Base-by-base conservation (phyloP, 2,888 invertebrate species). In the Gortyna flavago region DNA sequence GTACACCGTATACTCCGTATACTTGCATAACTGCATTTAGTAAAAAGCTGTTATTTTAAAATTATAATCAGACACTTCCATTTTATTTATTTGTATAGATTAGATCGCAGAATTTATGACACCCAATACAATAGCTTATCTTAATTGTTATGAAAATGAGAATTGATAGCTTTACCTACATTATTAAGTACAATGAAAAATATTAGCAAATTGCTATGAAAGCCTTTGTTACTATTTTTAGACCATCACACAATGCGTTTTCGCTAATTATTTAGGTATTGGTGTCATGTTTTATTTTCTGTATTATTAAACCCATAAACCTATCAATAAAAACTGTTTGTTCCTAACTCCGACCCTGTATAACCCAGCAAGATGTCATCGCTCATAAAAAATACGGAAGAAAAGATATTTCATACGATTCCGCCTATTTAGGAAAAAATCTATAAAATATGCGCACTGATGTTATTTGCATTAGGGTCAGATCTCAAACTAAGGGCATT, bases 381-480 rank as follows among this genome's bases (percentile, higher is more conserved):
- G 73, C 72, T 80, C 75, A 84, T 80, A 80, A 85, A 84, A 82
- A 84, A 80, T 67, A 66, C 64, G 77, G 77, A 80, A 69, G 69
- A 75, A 84, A 83, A 59, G 64, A 83, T 85, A 85, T 83, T 86
- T 78, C 72, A 71, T 74, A 65, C 18, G 67, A 69, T 67, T 79
- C 70, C n/a, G 38, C 25, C 72, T 71, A 75, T 77, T 72, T 73
- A 65, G 61, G 35, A 61, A 70, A 62, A 76, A 71, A 38, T 35
- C 54, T 62, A 80, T 75, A 61, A 68, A 75, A 62, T 62, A 81
- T 69, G 59, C 32, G 71, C 18, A 7, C n/a, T 68, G n/a, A 54
- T 67, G 57, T 68, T 71, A 69, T 84, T 79, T 71, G 35, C 44
- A 68, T 71, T 71, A 51, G 21, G 67, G 44, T 69, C 48, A 44